Base-by-base conservation (phyloP, 1,140 invertebrate genomes). In the Hesperophylax magnus region DNA sequence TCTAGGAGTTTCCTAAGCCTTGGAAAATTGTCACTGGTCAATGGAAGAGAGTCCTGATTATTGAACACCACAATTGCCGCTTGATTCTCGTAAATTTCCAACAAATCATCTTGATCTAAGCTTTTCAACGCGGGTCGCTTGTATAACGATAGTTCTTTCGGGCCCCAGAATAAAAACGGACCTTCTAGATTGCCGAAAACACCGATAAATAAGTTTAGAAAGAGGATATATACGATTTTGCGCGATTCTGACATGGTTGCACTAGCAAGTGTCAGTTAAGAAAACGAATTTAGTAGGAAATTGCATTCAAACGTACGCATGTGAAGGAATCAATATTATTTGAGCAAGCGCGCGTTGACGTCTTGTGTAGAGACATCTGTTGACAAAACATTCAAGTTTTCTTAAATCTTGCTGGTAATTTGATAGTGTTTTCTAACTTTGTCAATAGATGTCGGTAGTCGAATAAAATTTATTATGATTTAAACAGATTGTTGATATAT, bases 121-220 rank as follows among this genome's bases (percentile, higher is more conserved):
- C 88, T 86, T 56, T 88, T 88, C 18, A 92, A 84, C 0, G 91
- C 90, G 34, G 91, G 88, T 54, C 89, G 82, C 53, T 88, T 87
- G 71, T 90, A 88, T 24, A 86, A 85, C 22, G 87, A 85, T 0
- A 92, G 84, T 11, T 88, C 88, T 39, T 89, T 87, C 11, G 89
- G 90, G 17, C 92, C 92, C 87, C 92, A 92, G 80, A 92, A 89
- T 4, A 92, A 77, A 83, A 91, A 92, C 0, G 92, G 92, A 2
- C 92, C 92, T 84, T 90, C 88, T 7, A 90, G 72, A 85, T 90
- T 90, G 47, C 56, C n/a, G n/a, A 58, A 47, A 47, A 8, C 8
- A 47, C 39, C 39, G 11, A 47, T 47, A 2, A 47, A 14, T 8
- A 47, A 14, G 39, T 47, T 47, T 9, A 47, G 8, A 11, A 47